Evolutionary conservation across 2,113 vertebrate species (phyloP).

Genomic region (Odocoileus hemionus): DNA sequence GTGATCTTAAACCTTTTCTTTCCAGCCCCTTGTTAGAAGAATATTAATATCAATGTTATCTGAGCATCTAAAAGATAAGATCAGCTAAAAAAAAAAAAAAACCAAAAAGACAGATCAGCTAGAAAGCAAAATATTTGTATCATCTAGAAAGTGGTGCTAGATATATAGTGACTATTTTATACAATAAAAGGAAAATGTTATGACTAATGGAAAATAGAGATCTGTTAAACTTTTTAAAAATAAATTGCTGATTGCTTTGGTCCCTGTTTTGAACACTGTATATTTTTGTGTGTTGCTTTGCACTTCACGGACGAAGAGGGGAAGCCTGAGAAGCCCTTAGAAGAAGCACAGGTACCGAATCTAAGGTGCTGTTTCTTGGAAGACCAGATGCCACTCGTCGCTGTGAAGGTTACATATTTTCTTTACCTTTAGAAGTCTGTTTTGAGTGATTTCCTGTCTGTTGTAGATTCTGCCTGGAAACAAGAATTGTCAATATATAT

Average conservation of each 20-base stretch:
- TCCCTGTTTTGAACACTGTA: neutral
- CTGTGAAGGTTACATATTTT: neutral
- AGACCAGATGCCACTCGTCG: neutral
- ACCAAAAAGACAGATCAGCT: neutral
- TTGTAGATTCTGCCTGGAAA: neutral
- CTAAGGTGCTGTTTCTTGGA: neutral
- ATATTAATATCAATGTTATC: neutral
- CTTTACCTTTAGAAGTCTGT: neutral
- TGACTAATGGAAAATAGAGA: neutral
- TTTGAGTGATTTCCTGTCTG: neutral
- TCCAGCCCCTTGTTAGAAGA: neutral
- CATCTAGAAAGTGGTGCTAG: neutral
- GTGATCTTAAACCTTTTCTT: neutral
- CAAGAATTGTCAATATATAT: neutral
- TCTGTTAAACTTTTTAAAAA: neutral
- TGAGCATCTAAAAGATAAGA: neutral
- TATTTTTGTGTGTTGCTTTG: neutral
- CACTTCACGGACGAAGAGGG: neutral
- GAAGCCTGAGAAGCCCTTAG: neutral
- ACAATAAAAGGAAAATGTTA: neutral
- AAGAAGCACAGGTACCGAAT: neutral
- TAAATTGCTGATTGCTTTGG: neutral
- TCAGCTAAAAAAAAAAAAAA: neutral
- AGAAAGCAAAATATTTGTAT: neutral
- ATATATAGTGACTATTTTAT: neutral